Conservation (phyloP, 2,888 invertebrate genomes). For the Rhamphomyia laevipes region DNA sequence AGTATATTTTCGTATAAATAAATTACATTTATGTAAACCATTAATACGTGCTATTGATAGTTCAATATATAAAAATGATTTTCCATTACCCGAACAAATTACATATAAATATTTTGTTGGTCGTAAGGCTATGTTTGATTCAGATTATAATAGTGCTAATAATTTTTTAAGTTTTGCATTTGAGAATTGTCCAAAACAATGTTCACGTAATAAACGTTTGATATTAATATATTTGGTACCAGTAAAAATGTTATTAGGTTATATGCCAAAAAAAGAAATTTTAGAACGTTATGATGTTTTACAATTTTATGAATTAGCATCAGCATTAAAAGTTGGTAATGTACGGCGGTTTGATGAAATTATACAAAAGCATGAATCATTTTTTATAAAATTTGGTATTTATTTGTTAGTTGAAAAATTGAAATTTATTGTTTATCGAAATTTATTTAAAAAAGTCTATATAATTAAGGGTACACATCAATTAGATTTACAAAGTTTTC, state of each 20-base stretch:
- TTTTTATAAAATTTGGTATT: slow-evolving; percentile 94
- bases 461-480: slow-evolving; percentile 68
- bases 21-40: slow-evolving; percentile 82
- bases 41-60: slow-evolving; percentile 94
- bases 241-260: slow-evolving; percentile 93
- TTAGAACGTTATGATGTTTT: slow-evolving; percentile 81
- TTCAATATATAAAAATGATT: slow-evolving; percentile 76
- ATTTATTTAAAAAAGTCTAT: slow-evolving; percentile 85
- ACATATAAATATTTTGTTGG: slow-evolving; percentile 97
- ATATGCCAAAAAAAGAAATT: slow-evolving; percentile 73
- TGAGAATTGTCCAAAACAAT: slow-evolving; percentile 70
- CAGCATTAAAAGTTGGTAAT: slow-evolving; percentile 84
- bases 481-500: slow-evolving; percentile 74
- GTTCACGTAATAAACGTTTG: slow-evolving; percentile 74
- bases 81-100: slow-evolving; percentile 84
- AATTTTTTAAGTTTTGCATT: slow-evolving; percentile 88
- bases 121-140: slow-evolving; percentile 96
- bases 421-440: slow-evolving; percentile 88
- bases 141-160: slow-evolving; percentile 88
- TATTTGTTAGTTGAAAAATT: slow-evolving; percentile 94
- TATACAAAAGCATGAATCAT: slow-evolving; percentile 75
- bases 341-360: slow-evolving; percentile 69
- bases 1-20: slow-evolving; percentile 83
- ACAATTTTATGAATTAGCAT: slow-evolving; percentile 81
- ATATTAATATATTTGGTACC: slow-evolving; percentile 93